Percentiles rank a stretch among this genome's conserved stretches.
Evolutionary conservation across 2,888 invertebrate genomes (phyloP).

Genomic region (Cyaniris semiargus): DNA sequence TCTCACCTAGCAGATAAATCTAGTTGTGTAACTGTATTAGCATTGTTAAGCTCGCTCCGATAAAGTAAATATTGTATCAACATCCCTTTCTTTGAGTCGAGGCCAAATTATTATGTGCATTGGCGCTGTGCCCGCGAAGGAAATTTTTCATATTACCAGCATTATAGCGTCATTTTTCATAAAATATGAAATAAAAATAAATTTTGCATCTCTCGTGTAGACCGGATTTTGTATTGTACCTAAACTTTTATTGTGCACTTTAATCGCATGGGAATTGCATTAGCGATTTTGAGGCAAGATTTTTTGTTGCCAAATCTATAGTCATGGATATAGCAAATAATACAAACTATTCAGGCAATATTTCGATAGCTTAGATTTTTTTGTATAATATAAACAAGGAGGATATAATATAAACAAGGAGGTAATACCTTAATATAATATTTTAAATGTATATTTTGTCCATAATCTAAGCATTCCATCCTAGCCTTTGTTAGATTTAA

Average conservation of each 20-base stretch:
- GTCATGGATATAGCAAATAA: not conserved
- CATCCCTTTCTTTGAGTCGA: slow-evolving; percentile 44
- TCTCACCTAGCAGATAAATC: slow-evolving; percentile 5
- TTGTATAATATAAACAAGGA: not conserved
- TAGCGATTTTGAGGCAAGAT: not conserved
- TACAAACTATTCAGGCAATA: not conserved
- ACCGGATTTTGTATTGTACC: slow-evolving; percentile 30
- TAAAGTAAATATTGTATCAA: slow-evolving; percentile 39
- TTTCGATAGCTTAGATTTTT: not conserved
- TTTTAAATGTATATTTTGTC: not conserved
- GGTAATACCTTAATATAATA: not conserved
- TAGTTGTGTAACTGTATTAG: slow-evolving; percentile 19
- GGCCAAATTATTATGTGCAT: slow-evolving; percentile 48
- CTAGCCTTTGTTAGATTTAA: slow-evolving; percentile 14
- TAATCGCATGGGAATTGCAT: not conserved
- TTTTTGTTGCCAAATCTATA: slow-evolving; percentile 34
- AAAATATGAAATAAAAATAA: slow-evolving; percentile 42
- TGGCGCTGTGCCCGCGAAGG: slow-evolving; percentile 46
- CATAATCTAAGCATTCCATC: not conserved
- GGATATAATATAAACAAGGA: not conserved
- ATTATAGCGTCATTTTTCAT: slow-evolving; percentile 46
- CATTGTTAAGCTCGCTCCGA: slow-evolving; percentile 36
- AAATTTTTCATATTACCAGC: slow-evolving; percentile 45
- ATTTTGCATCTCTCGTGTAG: slow-evolving; percentile 38
- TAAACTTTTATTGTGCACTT: slow-evolving; percentile 28